A percentile compares a stretch with the other conserved stretches of the same genome.
These are phyloP conservation scores for Rissa tridactyla DNA, from an alignment of 2,113 vertebrate genomes.

Conservation along the genomic window DNA sequence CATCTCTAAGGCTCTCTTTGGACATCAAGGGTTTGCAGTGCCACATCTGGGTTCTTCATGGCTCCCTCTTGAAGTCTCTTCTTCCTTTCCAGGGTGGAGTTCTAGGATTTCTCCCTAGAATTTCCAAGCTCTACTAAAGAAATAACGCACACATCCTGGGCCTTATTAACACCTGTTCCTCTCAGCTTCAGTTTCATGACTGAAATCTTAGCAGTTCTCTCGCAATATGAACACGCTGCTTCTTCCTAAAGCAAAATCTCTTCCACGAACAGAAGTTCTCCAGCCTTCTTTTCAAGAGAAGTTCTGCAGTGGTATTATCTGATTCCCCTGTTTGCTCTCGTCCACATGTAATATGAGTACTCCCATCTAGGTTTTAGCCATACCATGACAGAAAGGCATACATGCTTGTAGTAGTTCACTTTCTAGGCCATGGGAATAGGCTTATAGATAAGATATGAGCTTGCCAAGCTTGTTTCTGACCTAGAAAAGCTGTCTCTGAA, in stretches of 20 bases:
- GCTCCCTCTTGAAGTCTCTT: not conserved
- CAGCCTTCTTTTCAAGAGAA: not conserved
- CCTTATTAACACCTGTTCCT: not conserved
- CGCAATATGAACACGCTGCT: not conserved
- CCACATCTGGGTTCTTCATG: not conserved
- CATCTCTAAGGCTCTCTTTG: not conserved
- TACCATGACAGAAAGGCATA: not conserved
- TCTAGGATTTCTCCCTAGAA: not conserved
- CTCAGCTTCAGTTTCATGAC: not conserved
- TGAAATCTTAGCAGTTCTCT: not conserved
- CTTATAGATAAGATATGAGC: slow-evolving; percentile 26
- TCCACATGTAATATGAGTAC: not conserved
- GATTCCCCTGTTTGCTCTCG: not conserved
- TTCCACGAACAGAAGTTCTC: not conserved
- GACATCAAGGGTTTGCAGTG: not conserved
- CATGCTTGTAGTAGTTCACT: not conserved
- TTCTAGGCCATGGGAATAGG: not conserved
- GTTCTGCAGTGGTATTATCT: not conserved
- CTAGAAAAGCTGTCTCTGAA: slow-evolving; percentile 53
- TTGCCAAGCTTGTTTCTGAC: slow-evolving; percentile 49
- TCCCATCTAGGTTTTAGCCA: not conserved
- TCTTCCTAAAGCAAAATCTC: not conserved
- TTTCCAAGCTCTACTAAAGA: not conserved
- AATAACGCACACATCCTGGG: not conserved
- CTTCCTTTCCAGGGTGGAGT: not conserved